Percentiles rank a stretch among this genome's conserved stretches.
phyloP scores from a whole-genome alignment of 2,888 invertebrate genomes.

The Rapana venosa region DNA sequence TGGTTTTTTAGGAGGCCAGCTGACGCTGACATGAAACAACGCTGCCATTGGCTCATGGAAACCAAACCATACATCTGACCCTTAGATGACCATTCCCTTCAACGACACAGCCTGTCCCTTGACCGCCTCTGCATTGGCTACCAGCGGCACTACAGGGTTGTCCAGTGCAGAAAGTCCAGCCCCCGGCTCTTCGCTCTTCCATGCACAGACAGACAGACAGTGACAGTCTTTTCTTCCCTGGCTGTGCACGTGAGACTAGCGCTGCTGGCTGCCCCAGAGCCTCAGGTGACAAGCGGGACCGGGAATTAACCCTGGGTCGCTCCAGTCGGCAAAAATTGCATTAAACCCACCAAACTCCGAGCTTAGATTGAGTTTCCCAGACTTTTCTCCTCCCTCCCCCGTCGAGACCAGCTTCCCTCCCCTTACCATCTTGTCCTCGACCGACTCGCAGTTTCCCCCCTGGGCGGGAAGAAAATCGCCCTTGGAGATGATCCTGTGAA shows the following conservation, averaged over 20 bases:
- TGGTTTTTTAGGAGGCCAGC: too few relatives aligned
- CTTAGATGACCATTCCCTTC: background rate
- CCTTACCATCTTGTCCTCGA: slow-evolving; percentile 20
- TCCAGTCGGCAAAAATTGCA: slow-evolving; percentile 37
- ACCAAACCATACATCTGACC: background rate
- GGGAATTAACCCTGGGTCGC: slow-evolving; percentile 40
- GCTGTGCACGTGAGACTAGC: slow-evolving; percentile 33
- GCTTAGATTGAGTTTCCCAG: slow-evolving; percentile 36
- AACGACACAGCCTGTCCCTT: background rate
- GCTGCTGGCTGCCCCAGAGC: slow-evolving; percentile 5
- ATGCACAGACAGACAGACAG: background rate
- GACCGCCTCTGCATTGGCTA: background rate
- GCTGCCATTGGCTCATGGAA: background rate
- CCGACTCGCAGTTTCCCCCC: background rate
- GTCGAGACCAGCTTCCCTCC: slow-evolving; percentile 3
- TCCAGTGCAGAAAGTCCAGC: background rate
- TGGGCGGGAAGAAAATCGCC: slow-evolving; percentile 7
- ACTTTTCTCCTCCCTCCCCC: slow-evolving; percentile 8
- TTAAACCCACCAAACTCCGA: slow-evolving; percentile 41
- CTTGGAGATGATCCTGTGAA: background rate
- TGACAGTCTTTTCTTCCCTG: slow-evolving; percentile 12
- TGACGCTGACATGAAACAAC: background rate
- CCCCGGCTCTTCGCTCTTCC: background rate
- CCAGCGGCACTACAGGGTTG: background rate
- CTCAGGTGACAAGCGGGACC: slow-evolving; percentile 39